Evolutionary conservation across 2,888 invertebrate genomes (phyloP).

Genomic region (Tipula lateralis): DNA sequence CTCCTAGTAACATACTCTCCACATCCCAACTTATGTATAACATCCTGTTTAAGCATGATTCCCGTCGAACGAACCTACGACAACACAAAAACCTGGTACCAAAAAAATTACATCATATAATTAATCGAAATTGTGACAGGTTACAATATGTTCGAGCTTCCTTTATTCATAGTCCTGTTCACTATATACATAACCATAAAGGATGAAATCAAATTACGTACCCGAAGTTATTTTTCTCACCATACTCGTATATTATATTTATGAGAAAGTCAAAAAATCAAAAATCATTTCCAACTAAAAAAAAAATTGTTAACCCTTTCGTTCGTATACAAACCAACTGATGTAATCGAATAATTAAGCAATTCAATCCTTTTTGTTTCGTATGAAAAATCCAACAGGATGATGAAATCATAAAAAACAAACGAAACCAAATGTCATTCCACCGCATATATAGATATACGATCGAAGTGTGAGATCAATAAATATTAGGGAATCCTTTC

Average conservation of each 20-base stretch:
- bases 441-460: background rate
- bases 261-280: background rate
- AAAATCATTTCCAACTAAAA: background rate
- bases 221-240: background rate
- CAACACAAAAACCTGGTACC: too few relatives aligned
- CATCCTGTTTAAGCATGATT: background rate
- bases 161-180: background rate
- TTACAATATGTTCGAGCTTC: background rate
- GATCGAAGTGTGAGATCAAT: background rate
- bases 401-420: conserved; percentile 4
- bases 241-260: background rate
- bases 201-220: background rate
- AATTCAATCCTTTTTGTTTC: background rate
- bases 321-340: background rate
- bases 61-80: background rate
- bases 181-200: background rate
- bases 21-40: too few relatives aligned
- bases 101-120: background rate
- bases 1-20: too few relatives aligned
- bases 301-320: background rate
- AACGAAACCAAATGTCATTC: conserved; percentile 1
- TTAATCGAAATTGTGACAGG: conserved; percentile 5
- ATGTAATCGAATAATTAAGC: conserved; percentile 9
- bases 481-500: conserved; percentile 6
- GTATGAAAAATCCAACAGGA: background rate